Evolutionary conservation across 2,888 invertebrate genomes (phyloP).

Genomic region (Leucoma salicis): DNA sequence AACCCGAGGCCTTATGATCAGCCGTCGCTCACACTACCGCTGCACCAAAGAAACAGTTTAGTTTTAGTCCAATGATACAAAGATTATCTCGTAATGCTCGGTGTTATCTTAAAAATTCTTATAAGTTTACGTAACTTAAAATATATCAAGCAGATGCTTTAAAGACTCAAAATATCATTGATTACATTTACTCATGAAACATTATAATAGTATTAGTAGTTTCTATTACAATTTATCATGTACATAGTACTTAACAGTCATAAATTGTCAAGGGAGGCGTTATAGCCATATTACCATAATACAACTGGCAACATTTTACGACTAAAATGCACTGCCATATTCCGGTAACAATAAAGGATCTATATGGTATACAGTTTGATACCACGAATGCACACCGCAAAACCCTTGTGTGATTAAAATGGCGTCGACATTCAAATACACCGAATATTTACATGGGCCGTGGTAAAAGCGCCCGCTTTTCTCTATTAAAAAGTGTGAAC

Average conservation of each 20-base stretch:
- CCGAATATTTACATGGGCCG: conserved; percentile 34
- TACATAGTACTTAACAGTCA: neutral
- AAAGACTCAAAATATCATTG: neutral
- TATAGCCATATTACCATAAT: conserved; percentile 11
- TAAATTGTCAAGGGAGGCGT: conserved; percentile 1
- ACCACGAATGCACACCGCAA: conserved; percentile 27
- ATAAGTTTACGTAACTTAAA: too few species aligned
- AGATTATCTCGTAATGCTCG: too few species aligned
- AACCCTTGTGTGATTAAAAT: conserved; percentile 40
- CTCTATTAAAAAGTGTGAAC: conserved; percentile 40
- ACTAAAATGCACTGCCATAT: conserved; percentile 24
- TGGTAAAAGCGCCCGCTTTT: conserved; percentile 25
- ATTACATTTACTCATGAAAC: neutral
- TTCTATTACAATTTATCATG: neutral
- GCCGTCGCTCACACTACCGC: too few species aligned
- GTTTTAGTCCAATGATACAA: too few species aligned
- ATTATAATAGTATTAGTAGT: neutral
- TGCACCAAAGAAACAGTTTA: too few species aligned
- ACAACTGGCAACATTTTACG: conserved; percentile 4
- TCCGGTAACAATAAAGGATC: conserved; percentile 20
- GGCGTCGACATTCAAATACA: conserved; percentile 24
- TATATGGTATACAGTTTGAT: conserved; percentile 27
- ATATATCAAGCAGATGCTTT: neutral
- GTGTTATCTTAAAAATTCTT: too few species aligned
- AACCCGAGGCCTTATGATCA: too few species aligned